Evolutionary conservation across 2,113 vertebrate genomes (phyloP).

Genomic region (Columbina picui): DNA sequence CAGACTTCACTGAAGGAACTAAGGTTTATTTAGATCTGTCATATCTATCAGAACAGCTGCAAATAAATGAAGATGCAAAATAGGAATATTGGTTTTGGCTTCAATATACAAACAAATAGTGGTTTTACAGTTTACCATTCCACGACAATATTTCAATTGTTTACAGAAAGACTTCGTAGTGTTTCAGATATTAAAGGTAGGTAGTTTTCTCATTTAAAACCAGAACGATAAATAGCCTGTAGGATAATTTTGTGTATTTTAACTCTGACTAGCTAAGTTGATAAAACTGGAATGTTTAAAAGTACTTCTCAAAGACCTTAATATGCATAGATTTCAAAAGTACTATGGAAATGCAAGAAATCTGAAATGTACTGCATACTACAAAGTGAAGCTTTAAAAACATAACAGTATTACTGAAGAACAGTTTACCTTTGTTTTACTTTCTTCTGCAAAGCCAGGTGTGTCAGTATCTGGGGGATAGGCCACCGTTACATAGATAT

Average conservation of each 20-base stretch:
- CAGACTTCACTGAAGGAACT: not conserved
- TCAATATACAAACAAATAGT: not conserved
- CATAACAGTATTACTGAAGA: not conserved
- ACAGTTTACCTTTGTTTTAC: slow-evolving; percentile 87
- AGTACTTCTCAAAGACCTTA: not conserved
- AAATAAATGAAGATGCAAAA: not conserved
- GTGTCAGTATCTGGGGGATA: slow-evolving; percentile 98
- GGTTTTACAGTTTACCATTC: not conserved
- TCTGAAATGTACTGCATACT: not conserved
- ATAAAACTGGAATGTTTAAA: not conserved
- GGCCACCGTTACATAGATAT: slow-evolving; percentile 93
- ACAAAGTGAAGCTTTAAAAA: not conserved
- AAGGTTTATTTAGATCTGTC: not conserved
- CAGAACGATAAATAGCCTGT: not conserved
- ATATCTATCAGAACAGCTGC: not conserved
- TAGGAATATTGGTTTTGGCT: not conserved
- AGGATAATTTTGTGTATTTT: too few species aligned
- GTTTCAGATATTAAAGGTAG: not conserved
- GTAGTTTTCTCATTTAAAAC: not conserved
- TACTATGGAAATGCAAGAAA: not conserved
- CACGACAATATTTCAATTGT: not conserved
- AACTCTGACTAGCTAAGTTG: not conserved
- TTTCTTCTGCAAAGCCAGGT: slow-evolving; percentile 91
- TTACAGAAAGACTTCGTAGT: not conserved
- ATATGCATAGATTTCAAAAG: not conserved